These are phyloP conservation scores for Mamestra configurata DNA, from an alignment of 1,140 invertebrate species.

Conservation along the genomic window DNA sequence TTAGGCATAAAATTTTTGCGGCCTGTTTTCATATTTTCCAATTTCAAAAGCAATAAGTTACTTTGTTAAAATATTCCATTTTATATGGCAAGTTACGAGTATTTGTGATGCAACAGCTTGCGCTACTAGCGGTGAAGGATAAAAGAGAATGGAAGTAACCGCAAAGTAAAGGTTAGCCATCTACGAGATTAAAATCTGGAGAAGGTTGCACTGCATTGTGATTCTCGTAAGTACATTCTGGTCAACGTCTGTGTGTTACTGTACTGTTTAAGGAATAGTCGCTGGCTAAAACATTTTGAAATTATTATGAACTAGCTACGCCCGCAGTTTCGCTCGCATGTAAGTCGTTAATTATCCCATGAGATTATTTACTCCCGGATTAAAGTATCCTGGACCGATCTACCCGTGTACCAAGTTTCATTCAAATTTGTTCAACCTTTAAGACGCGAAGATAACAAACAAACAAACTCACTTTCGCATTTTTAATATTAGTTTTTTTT, in stretches of 20 bases:
- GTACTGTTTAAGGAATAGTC: not conserved
- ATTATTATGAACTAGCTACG: too few relatives aligned
- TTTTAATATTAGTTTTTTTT: too few relatives aligned
- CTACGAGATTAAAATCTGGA: constrained; percentile 32
- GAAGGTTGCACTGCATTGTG: not conserved
- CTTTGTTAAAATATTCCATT: constrained; percentile 1
- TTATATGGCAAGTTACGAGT: not conserved
- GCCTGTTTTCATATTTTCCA: constrained; percentile 14
- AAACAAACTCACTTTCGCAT: too few relatives aligned
- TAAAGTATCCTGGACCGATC: too few relatives aligned
- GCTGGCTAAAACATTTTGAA: too few relatives aligned
- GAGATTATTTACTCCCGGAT: too few relatives aligned
- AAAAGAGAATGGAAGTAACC: constrained; percentile 5
- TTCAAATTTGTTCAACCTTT: too few relatives aligned
- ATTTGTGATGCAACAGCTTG: not conserved
- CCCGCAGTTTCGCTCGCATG: too few relatives aligned
- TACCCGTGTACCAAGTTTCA: too few relatives aligned
- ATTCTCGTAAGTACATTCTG: not conserved
- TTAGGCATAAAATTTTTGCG: not conserved
- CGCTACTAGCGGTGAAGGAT: not conserved
- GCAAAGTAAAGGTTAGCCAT: constrained; percentile 13
- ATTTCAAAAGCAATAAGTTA: constrained; percentile 10
- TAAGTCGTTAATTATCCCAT: too few relatives aligned
- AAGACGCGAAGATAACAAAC: too few relatives aligned
- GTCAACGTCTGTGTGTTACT: not conserved